phyloP scores from a whole-genome alignment of 2,888 invertebrate species.

The Calameuta idolon region DNA sequence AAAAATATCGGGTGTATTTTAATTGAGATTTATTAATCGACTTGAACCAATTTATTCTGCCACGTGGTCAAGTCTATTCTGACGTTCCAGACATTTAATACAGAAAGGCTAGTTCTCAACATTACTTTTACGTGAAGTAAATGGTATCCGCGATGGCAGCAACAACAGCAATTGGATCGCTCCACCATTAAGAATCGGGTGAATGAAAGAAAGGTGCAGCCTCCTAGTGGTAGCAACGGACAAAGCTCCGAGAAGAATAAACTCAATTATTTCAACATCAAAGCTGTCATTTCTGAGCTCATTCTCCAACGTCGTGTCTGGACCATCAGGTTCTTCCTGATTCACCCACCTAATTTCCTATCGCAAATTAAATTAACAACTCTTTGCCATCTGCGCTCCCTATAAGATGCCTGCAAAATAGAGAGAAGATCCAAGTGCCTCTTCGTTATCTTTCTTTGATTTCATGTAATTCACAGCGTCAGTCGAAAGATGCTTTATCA shows the following conservation, averaged over 20 bases:
- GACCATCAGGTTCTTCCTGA: constrained; percentile 21
- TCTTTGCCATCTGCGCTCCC: constrained; percentile 39
- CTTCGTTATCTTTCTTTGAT: constrained; percentile 36
- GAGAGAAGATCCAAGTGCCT: background rate
- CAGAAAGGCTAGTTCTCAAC: background rate
- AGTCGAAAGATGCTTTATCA: background rate
- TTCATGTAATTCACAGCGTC: constrained; percentile 19
- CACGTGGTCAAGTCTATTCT: background rate
- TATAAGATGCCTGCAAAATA: constrained; percentile 31
- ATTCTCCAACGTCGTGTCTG: constrained; percentile 33
- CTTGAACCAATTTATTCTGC: background rate
- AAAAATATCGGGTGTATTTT: background rate
- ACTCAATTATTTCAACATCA: constrained; percentile 55
- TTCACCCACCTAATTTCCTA: constrained; percentile 11
- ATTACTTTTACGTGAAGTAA: background rate
- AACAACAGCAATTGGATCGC: background rate
- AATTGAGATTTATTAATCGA: background rate
- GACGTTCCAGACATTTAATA: background rate
- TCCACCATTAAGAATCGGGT: background rate
- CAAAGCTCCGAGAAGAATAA: constrained; percentile 37
- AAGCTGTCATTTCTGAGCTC: constrained; percentile 45
- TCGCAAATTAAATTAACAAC: constrained; percentile 35
- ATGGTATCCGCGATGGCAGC: background rate
- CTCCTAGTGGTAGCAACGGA: background rate
- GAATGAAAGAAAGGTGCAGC: background rate